phyloP scores from a whole-genome alignment of 2,113 vertebrate species.

The Albula goreensis region DNA sequence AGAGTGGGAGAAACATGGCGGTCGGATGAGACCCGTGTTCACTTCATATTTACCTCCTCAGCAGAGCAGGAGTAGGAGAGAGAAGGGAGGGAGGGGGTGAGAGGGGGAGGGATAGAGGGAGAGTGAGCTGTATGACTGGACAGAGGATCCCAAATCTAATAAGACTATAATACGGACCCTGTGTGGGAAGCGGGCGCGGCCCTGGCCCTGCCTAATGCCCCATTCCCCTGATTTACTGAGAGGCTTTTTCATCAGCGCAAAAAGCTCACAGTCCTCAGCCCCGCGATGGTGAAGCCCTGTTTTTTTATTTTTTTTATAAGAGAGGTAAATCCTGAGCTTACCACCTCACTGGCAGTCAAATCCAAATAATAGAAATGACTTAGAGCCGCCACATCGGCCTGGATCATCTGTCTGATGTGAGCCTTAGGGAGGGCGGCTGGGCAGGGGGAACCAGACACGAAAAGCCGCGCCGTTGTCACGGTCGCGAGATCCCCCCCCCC shows the following conservation, averaged over 20 bases:
- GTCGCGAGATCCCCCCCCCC: no score
- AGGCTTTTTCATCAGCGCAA: constrained; percentile 18
- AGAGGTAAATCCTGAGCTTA: constrained; percentile 23
- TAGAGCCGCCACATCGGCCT: neutral
- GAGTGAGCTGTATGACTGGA: constrained; percentile 30
- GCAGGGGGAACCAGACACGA: neutral
- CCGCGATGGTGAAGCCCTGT: neutral
- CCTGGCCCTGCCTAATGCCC: constrained; percentile 34
- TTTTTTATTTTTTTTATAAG: constrained; percentile 8
- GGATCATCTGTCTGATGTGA: constrained; percentile 9
- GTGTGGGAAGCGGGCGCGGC: constrained; percentile 6
- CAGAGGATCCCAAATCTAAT: constrained; percentile 43
- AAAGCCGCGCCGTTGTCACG: neutral
- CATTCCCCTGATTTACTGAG: constrained; percentile 42
- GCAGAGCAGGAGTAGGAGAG: neutral
- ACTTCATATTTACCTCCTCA: neutral
- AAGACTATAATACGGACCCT: constrained; percentile 37
- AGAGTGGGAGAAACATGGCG: neutral
- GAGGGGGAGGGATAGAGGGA: neutral
- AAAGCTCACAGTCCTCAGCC: neutral
- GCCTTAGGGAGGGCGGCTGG: neutral
- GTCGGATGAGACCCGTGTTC: constrained; percentile 19
- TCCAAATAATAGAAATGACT: constrained; percentile 15
- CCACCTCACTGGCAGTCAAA: constrained; percentile 12
- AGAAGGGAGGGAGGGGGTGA: neutral